Conservation (phyloP, 2,113 vertebrate genomes). For the Sinocyclocheilus rhinocerous region DNA sequence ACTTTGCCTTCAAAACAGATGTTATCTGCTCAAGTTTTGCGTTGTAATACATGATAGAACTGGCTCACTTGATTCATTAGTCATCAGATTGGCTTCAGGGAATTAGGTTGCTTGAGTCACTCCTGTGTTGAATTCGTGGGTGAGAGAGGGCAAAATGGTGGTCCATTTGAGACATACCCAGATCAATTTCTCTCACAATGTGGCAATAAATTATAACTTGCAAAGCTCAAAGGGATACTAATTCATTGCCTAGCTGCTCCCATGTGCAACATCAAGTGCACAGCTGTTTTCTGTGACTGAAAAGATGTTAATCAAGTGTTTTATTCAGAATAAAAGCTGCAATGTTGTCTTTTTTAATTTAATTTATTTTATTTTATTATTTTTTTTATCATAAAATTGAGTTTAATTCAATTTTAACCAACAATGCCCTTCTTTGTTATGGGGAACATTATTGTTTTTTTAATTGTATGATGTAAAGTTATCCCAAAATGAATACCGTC, state of each 20-base stretch:
- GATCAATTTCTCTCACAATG: constrained; percentile 24
- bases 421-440: not conserved
- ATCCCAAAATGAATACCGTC: not conserved
- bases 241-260: constrained; percentile 4
- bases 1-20: constrained; percentile 21
- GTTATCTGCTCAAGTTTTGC: constrained; percentile 16
- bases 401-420: constrained; percentile 3
- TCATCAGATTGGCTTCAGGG: constrained; percentile 29
- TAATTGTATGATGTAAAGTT: constrained; percentile 13
- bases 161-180: constrained; percentile 15
- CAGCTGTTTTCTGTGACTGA: constrained; percentile 1
- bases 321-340: not conserved
- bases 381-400: constrained; percentile 11
- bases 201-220: constrained; percentile 41
- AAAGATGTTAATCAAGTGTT: not conserved
- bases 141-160: constrained; percentile 26
- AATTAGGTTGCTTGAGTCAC: constrained; percentile 24
- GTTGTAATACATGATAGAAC: constrained; percentile 8
- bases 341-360: not conserved
- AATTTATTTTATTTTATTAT: not conserved
- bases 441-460: not conserved
- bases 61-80: constrained; percentile 30
- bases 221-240: constrained; percentile 4
- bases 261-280: not conserved
- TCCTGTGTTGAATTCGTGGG: not conserved